Evolutionary conservation across 1,140 invertebrate genomes (phyloP).

Genomic region (Drosophila gunungcola): DNA sequence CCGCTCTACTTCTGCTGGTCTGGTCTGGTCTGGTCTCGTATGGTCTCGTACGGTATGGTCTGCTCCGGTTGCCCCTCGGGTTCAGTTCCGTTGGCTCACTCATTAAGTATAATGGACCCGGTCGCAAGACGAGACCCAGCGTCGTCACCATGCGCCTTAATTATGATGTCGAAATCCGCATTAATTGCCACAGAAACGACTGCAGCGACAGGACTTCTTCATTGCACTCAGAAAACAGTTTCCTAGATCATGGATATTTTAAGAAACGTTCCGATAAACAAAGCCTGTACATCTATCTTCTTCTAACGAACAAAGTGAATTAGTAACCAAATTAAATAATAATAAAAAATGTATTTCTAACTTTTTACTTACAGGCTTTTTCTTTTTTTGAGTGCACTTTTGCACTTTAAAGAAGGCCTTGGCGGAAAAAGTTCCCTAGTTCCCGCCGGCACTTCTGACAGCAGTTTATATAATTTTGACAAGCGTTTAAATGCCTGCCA

Average conservation of each 20-base stretch:
- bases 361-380: no score
- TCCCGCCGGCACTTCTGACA: conserved; percentile 43
- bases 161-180: conserved; percentile 83
- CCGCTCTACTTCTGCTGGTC: conserved; percentile 51
- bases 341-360: no score
- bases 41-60: conserved; percentile 8
- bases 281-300: background rate
- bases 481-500: conserved; percentile 73
- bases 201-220: conserved; percentile 6
- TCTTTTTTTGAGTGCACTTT: conserved; percentile 15
- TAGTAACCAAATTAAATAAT: no score
- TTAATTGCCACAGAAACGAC: conserved; percentile 75
- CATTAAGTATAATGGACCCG: conserved; percentile 78
- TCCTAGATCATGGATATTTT: no score
- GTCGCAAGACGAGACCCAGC: conserved; percentile 62
- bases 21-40: conserved; percentile 18
- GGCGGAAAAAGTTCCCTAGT: conserved; percentile 41
- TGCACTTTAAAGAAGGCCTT: conserved; percentile 17
- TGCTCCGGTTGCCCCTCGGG: conserved; percentile 1
- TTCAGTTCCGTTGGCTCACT: conserved; percentile 44
- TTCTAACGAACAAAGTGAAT: no score
- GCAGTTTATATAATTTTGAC: conserved; percentile 78
- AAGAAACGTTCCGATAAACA: no score
- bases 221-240: conserved; percentile 8
- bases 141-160: conserved; percentile 75